Percentiles rank a stretch among this genome's conserved stretches.
Evolutionary conservation across 2,113 vertebrate genomes (phyloP).

Genomic region (Leptobrachium leishanense): DNA sequence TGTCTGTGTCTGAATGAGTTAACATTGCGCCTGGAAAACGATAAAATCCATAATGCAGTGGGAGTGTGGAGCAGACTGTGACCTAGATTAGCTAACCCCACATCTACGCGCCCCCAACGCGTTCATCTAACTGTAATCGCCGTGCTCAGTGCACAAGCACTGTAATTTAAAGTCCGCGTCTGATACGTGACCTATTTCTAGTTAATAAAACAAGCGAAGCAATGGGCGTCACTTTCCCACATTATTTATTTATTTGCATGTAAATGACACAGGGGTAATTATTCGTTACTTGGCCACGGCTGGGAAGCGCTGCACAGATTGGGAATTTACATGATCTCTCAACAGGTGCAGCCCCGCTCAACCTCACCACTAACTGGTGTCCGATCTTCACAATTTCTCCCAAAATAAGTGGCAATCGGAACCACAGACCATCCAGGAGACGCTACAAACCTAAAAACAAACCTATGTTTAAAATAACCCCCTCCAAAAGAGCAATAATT

Average conservation of each 20-base stretch:
- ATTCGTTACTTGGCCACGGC: neutral
- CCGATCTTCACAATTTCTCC: no score
- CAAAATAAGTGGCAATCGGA: no score
- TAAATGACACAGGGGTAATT: constrained; percentile 7
- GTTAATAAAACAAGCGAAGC: neutral
- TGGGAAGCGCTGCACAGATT: no score
- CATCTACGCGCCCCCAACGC: neutral
- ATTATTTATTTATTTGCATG: neutral
- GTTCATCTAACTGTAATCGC: constrained; percentile 1
- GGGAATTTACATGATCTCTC: no score
- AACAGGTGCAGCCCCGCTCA: no score
- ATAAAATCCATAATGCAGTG: constrained; percentile 22
- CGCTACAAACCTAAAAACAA: no score
- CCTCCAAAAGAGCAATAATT: no score
- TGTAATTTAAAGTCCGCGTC: neutral
- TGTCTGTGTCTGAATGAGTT: neutral
- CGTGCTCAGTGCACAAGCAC: neutral
- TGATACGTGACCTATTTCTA: constrained; percentile 26
- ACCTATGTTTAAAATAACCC: no score
- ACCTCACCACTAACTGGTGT: no score
- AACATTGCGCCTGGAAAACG: neutral
- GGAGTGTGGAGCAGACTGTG: constrained; percentile 6
- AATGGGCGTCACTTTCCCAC: neutral
- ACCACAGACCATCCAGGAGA: no score
- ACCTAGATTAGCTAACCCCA: constrained; percentile 23